phyloP scores from a whole-genome alignment of 2,797 vertebrate species.

The Melanotaenia parkinsoni region DNA sequence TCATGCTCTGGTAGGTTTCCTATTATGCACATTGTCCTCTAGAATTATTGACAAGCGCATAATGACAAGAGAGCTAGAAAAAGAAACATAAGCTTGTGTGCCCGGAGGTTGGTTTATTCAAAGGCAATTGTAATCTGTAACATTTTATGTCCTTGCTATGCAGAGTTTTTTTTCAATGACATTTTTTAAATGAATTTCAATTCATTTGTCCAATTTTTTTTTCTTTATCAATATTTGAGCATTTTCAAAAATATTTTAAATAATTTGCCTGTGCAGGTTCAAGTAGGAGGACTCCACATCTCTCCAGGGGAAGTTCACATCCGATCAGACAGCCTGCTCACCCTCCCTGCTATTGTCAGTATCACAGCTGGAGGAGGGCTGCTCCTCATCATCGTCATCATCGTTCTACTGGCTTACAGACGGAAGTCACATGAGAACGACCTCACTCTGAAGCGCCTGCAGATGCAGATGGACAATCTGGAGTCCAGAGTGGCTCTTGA shows the following conservation, averaged over 20 bases:
- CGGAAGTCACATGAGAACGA: slow-evolving; percentile 95
- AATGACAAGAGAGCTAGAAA: slow-evolving; percentile 42
- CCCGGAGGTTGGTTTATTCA: slow-evolving; percentile 19
- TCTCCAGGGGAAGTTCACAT: slow-evolving; percentile 93
- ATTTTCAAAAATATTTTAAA: slow-evolving; percentile 6
- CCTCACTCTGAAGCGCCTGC: slow-evolving; percentile 94
- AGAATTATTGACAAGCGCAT: slow-evolving; percentile 65
- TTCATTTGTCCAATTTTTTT: not conserved
- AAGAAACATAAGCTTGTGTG: slow-evolving; percentile 23
- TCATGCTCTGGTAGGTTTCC: slow-evolving; percentile 68
- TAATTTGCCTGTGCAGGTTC: slow-evolving; percentile 80
- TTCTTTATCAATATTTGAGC: not conserved
- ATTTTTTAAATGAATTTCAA: not conserved
- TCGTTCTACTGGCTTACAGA: slow-evolving; percentile 95
- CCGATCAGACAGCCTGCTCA: slow-evolving; percentile 91
- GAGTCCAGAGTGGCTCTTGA: slow-evolving; percentile 96
- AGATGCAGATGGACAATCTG: slow-evolving; percentile 99
- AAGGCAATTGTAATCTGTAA: slow-evolving; percentile 1
- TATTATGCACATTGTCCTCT: slow-evolving; percentile 47
- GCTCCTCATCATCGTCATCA: slow-evolving; percentile 92
- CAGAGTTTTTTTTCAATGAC: not conserved
- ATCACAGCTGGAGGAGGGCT: slow-evolving; percentile 93
- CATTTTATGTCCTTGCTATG: not conserved
- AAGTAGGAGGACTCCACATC: slow-evolving; percentile 91
- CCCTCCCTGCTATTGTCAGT: slow-evolving; percentile 92